phyloP scores from a whole-genome alignment of 2,888 invertebrate genomes.

The Caenorhabditis sp. region DNA sequence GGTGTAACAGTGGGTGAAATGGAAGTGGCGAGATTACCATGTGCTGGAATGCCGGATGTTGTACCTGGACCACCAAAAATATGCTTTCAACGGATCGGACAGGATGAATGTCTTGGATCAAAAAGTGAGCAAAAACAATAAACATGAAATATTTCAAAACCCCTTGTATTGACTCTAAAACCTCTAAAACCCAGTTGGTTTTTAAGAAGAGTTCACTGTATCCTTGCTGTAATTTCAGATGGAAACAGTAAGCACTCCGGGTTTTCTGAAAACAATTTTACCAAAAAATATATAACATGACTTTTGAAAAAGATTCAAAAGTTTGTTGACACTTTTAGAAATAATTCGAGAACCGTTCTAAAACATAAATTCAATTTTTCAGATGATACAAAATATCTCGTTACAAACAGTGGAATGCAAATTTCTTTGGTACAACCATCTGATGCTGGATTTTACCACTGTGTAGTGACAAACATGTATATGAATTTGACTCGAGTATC shows the following conservation, averaged over 20 bases:
- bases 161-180: too few species aligned
- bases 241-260: too few species aligned
- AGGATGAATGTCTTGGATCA: constrained; percentile 52
- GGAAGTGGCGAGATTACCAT: constrained; percentile 65
- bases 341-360: too few species aligned
- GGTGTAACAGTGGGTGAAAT: constrained; percentile 56
- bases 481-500: constrained; percentile 55
- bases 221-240: too few species aligned
- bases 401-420: constrained; percentile 63
- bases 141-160: too few species aligned
- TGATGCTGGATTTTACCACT: constrained; percentile 65
- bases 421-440: constrained; percentile 61
- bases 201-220: too few species aligned
- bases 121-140: too few species aligned
- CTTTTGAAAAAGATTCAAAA: too few species aligned
- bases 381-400: constrained; percentile 55
- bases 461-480: constrained; percentile 65
- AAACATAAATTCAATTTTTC: background rate
- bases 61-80: constrained; percentile 64
- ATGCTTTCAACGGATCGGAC: constrained; percentile 62
- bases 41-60: constrained; percentile 66
- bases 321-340: too few species aligned
- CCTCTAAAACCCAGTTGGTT: too few species aligned
- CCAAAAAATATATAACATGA: too few species aligned
- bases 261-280: too few species aligned